Conservation (phyloP, 2,888 invertebrate genomes). For the Tetheella fluctuosa region DNA sequence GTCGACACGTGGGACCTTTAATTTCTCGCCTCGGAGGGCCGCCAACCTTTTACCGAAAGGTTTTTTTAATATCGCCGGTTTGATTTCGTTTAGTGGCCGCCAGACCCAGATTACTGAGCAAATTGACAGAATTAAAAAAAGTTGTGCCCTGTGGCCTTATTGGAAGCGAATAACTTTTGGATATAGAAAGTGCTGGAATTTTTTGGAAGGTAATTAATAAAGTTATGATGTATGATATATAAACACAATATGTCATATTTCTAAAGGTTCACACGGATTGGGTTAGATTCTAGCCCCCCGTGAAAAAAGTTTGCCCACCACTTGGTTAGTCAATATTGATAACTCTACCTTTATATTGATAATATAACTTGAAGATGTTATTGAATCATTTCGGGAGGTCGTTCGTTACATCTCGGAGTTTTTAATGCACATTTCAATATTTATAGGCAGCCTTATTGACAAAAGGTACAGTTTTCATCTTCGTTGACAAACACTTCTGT, state of each 20-base stretch:
- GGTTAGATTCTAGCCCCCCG: too few species aligned
- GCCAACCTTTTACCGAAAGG: slow-evolving; percentile 39
- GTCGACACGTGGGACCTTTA: slow-evolving; percentile 55
- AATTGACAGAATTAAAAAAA: slow-evolving; percentile 43
- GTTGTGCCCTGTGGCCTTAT: slow-evolving; percentile 34
- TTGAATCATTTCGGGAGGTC: neutral
- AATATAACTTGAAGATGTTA: neutral
- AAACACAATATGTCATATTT: neutral
- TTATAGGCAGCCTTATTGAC: neutral
- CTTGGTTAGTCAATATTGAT: neutral
- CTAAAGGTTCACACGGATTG: too few species aligned
- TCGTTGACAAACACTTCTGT: neutral
- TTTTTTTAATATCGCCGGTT: slow-evolving; percentile 58
- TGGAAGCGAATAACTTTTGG: slow-evolving; percentile 27
- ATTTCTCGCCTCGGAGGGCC: slow-evolving; percentile 65
- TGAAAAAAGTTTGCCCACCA: too few species aligned
- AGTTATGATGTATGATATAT: neutral
- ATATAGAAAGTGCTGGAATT: neutral
- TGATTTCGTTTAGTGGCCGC: slow-evolving; percentile 46
- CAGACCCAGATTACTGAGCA: slow-evolving; percentile 32
- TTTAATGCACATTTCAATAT: neutral
- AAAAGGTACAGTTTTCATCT: slow-evolving; percentile 1
- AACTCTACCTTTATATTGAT: neutral
- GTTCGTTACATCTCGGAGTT: neutral
- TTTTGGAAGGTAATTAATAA: neutral